Evolutionary conservation across 2,888 invertebrate genomes (phyloP), one percentile per base, ranked within the genome.

Genomic region (Serripes groenlandicus): DNA sequence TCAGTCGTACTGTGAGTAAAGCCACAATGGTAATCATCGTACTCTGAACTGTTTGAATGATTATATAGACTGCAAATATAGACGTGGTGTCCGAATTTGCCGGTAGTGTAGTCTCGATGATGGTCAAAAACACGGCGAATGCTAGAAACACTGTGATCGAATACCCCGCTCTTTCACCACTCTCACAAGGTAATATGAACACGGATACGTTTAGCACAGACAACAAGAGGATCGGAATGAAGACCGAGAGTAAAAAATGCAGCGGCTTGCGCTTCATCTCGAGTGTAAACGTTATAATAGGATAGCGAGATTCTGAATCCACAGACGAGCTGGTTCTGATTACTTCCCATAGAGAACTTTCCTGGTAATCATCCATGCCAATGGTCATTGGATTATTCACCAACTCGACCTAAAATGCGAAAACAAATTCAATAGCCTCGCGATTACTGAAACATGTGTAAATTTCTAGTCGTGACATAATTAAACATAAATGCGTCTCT

Each of bases 131-230:
- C 9, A 83, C 83, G 15, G 80, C 86, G 23, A 86, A 74, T 1
- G 86, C 75, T 66, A 86, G 56, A 26, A 86, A 86, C 2, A 83
- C 86, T 0, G 83, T 86, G 3, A 86, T 37, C 1, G 83, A 75
- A 60, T 81, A 86, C 5, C 80, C 69, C 9, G 81, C 80, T 32
- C 78, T 78, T 32, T 86, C 86, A 0, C 82, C 86, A 26, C 81
- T 75, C 21, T 76, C 73, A 42, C 84, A 75, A 34, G 85, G 85
- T 32, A 85, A 60, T 34, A 76, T 62, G 35, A 85, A 85, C 2
- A 78, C 78, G 42, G 71, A 76, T 2, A 82, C 23, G 56, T 85
- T 72, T 11, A 85, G 54, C 1, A 83, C 37, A 1, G 81, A 58
- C 34, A 83, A 69, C 77, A 85, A 68, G 1, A 78, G 32, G 5